A percentile compares a stretch with the other conserved stretches of the same genome.
Conservation (phyloP, 2,113 vertebrate genomes). For the Macrotus californicus region DNA sequence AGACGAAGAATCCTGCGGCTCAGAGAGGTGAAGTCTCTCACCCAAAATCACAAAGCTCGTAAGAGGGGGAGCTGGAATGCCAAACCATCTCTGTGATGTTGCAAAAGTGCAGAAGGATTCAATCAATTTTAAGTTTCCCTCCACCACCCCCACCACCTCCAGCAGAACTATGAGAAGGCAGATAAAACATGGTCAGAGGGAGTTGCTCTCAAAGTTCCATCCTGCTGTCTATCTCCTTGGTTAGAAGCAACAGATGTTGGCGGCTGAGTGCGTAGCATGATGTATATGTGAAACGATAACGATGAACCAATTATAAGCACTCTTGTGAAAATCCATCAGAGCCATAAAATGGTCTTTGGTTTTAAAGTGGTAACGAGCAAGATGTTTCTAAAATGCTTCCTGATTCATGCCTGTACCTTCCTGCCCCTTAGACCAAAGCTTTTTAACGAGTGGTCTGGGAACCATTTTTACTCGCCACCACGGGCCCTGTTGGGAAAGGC, state of each 20-base stretch:
- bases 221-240: background rate
- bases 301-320: slow-evolving; percentile 43
- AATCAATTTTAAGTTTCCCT: background rate
- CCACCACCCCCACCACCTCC: background rate
- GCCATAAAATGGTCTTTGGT: slow-evolving; percentile 49
- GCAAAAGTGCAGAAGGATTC: background rate
- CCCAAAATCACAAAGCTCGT: background rate
- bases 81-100: background rate
- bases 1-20: background rate
- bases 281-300: background rate
- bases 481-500: background rate
- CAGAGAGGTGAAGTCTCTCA: background rate
- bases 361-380: slow-evolving; percentile 15
- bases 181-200: background rate
- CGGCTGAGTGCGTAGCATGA: background rate
- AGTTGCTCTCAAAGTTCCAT: background rate
- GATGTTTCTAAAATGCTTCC: background rate
- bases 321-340: slow-evolving; percentile 30
- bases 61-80: background rate
- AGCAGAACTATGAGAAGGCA: background rate
- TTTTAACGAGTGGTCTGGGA: background rate
- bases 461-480: background rate
- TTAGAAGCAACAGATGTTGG: slow-evolving; percentile 50
- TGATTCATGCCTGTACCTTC: background rate
- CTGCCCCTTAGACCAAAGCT: background rate